A percentile compares a stretch with the other conserved stretches of the same genome.
phyloP scores from a whole-genome alignment of 2,888 invertebrate species.

The Lacanobia wlatinum region DNA sequence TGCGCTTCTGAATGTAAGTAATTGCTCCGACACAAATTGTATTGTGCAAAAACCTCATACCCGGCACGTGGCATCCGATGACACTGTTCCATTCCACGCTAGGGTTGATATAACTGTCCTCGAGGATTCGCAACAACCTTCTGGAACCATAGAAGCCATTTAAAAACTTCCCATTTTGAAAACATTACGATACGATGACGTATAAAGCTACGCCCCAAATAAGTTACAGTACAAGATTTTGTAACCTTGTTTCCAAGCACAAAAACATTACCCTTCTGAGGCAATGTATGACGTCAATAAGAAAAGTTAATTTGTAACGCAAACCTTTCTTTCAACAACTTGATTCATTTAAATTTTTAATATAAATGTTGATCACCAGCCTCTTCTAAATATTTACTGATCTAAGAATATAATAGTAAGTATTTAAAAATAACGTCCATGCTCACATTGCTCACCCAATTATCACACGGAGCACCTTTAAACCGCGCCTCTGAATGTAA shows the following conservation, averaged over 20 bases:
- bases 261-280: slow-evolving; percentile 31
- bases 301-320: slow-evolving; percentile 28
- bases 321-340: neutral
- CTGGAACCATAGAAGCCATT: slow-evolving; percentile 12
- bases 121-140: neutral
- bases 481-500: slow-evolving; percentile 28
- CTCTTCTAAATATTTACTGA: neutral
- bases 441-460: slow-evolving; percentile 25
- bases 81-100: slow-evolving; percentile 1
- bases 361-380: neutral
- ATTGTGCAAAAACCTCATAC: slow-evolving; percentile 58
- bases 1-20: slow-evolving; percentile 29
- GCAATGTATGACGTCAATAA: slow-evolving; percentile 54
- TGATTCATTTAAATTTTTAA: too few relatives aligned
- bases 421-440: slow-evolving; percentile 10
- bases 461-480: slow-evolving; percentile 42
- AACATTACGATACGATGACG: slow-evolving; percentile 22
- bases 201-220: slow-evolving; percentile 14
- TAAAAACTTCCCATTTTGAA: neutral
- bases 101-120: slow-evolving; percentile 46
- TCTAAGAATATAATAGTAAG: neutral
- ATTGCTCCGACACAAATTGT: slow-evolving; percentile 51
- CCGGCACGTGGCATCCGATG: slow-evolving; percentile 32
- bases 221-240: slow-evolving; percentile 28
- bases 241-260: slow-evolving; percentile 22